Evolutionary conservation across 2,797 vertebrate genomes (phyloP).

Genomic region (Anguilla marmorata): DNA sequence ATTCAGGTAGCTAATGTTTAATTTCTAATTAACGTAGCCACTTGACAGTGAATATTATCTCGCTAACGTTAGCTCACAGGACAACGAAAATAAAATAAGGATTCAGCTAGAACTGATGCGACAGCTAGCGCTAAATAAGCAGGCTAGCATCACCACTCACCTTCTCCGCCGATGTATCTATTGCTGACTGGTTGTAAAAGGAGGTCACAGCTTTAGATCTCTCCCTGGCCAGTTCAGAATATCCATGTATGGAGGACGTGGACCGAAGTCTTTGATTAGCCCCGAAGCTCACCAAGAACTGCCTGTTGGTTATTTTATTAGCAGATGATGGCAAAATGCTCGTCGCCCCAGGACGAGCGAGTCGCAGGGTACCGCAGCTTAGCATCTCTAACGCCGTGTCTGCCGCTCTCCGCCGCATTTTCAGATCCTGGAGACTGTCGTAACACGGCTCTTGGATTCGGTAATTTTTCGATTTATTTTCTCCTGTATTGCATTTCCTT

Average conservation of each 20-base stretch:
- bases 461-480: conserved; percentile 22
- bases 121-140: not conserved
- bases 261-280: conserved; percentile 61
- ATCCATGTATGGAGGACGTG: conserved; percentile 72
- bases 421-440: conserved; percentile 5
- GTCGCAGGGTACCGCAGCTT: conserved; percentile 51
- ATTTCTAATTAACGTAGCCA: too few species aligned
- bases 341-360: conserved; percentile 56
- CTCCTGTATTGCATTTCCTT: conserved; percentile 52
- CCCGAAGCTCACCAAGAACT: conserved; percentile 32
- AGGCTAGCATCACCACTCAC: conserved; percentile 47
- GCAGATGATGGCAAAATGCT: conserved; percentile 52
- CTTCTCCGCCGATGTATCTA: conserved; percentile 76
- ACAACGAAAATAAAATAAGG: not conserved
- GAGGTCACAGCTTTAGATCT: conserved; percentile 65
- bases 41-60: not conserved
- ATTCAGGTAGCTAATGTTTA: too few species aligned
- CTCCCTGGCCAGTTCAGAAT: conserved; percentile 73
- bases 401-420: conserved; percentile 65
- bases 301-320: conserved; percentile 45
- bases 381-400: conserved; percentile 65
- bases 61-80: not conserved
- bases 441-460: not conserved
- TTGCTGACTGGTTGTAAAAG: conserved; percentile 78
- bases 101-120: not conserved